Evolutionary conservation across 1,140 invertebrate genomes (phyloP), one percentile per base, ranked within the genome.

Genomic region (Listronotus bonariensis): DNA sequence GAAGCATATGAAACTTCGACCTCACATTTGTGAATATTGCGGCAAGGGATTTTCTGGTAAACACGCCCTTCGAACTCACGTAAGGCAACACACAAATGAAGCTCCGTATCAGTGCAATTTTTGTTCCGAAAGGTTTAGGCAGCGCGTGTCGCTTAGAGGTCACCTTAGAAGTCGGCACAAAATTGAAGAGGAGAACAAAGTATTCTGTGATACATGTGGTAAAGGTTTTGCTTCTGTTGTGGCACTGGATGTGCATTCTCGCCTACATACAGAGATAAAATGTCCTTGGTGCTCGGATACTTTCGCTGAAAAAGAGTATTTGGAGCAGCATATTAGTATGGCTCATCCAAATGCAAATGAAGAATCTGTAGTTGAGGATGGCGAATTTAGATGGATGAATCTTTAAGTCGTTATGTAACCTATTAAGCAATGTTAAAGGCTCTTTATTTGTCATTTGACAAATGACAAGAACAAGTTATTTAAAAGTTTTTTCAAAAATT

Each of bases 21-120:
- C 73, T 11, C 68, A 74, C 41, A 62, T 68, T 36, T 74, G 73
- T 40, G 63, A 70, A 32, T 67, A 65, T 55, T 74, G 73, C 41
- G 59, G 60, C 14, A 69, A 65, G 31, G 70, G 71, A 17, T 74
- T 72, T 63, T 72, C 69, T 10, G 67, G 68, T 15, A 67, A 60
- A 18, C 65, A 69, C 42, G 72, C 72, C 7, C 36, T 71, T 41
- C 60, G 65, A n/a, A 70, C 66, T 0, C 72, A 73, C 45, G 57
- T 66, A n/a, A 14, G 72, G 31, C 69, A 73, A 41, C 72, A 73
- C 38, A 73, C 69, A n/a, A 66, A 70, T 49, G 72, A 73, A 54
- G 62, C 70, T 17, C 73, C 73, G 3, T 73, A 67, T 52, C 53
- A 66, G 12, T 74, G 73, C 55, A 53, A 65, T 12, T 55, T 67